A percentile compares a stretch with the other conserved stretches of the same genome.
Conservation (phyloP, 2,888 invertebrate species). For the Unio delphinus region DNA sequence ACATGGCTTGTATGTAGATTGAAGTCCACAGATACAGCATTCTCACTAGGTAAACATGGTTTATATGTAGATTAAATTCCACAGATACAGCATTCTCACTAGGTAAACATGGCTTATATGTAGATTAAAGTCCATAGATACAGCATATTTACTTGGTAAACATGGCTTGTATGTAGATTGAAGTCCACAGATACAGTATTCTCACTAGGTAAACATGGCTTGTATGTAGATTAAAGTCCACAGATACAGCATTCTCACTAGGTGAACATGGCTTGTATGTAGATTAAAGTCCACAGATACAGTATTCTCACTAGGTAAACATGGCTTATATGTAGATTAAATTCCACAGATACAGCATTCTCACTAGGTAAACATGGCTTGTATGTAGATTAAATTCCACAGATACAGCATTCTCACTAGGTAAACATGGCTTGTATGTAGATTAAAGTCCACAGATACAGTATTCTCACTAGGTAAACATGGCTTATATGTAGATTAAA, state of each 20-base stretch:
- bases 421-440: slow-evolving; percentile 58
- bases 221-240: slow-evolving; percentile 70
- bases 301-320: slow-evolving; percentile 87
- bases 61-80: slow-evolving; percentile 53
- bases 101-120: slow-evolving; percentile 81
- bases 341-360: too few relatives aligned
- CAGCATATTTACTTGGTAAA: slow-evolving; percentile 89
- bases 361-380: too few relatives aligned
- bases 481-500: too few relatives aligned
- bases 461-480: slow-evolving; percentile 87
- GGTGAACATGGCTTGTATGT: slow-evolving; percentile 66
- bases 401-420: slow-evolving; percentile 94
- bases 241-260: slow-evolving; percentile 95
- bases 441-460: slow-evolving; percentile 87
- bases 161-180: neutral
- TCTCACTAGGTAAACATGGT: too few relatives aligned
- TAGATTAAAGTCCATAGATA: slow-evolving; percentile 89
- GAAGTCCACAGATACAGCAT: too few relatives aligned
- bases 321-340: neutral
- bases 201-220: too few relatives aligned
- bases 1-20: neutral
- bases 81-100: slow-evolving; percentile 97
- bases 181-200: too few relatives aligned
- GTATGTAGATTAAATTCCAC: slow-evolving; percentile 73
- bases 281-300: slow-evolving; percentile 87